Conservation (phyloP, 2,888 invertebrate species). For the Acanthoscelides obtectus region DNA sequence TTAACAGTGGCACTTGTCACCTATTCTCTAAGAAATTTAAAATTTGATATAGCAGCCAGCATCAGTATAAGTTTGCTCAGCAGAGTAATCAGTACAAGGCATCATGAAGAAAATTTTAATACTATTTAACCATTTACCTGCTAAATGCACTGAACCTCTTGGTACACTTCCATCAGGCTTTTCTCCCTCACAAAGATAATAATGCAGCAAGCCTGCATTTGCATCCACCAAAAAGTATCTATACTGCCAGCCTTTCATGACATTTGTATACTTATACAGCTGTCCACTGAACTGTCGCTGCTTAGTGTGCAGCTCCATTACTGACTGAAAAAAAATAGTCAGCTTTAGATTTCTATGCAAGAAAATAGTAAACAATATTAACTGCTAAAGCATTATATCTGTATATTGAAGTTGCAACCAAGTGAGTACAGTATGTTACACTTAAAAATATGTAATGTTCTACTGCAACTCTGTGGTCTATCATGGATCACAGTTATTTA, state of each 20-base stretch:
- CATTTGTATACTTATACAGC: slow-evolving; percentile 93
- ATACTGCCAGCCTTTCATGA: slow-evolving; percentile 96
- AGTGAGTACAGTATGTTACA: background rate
- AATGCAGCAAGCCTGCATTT: slow-evolving; percentile 83
- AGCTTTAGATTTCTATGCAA: background rate
- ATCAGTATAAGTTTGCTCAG: no score
- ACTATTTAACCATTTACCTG: no score
- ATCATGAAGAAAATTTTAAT: no score
- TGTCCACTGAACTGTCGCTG: slow-evolving; percentile 65
- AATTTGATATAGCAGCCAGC: no score
- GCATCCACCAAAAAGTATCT: slow-evolving; percentile 92
- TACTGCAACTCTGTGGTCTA: no score
- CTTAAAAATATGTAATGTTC: background rate
- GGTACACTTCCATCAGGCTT: slow-evolving; percentile 62
- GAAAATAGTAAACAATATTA: background rate
- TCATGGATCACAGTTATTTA: no score
- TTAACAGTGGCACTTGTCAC: no score
- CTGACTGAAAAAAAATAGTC: slow-evolving; percentile 29
- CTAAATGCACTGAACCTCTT: slow-evolving; percentile 75
- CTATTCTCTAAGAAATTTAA: no score
- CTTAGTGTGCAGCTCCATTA: slow-evolving; percentile 47
- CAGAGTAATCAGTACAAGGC: no score
- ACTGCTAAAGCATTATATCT: background rate
- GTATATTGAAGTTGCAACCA: background rate
- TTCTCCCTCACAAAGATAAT: slow-evolving; percentile 79